Conservation (phyloP, 2,888 invertebrate species). For the Eupithecia tripunctaria region DNA sequence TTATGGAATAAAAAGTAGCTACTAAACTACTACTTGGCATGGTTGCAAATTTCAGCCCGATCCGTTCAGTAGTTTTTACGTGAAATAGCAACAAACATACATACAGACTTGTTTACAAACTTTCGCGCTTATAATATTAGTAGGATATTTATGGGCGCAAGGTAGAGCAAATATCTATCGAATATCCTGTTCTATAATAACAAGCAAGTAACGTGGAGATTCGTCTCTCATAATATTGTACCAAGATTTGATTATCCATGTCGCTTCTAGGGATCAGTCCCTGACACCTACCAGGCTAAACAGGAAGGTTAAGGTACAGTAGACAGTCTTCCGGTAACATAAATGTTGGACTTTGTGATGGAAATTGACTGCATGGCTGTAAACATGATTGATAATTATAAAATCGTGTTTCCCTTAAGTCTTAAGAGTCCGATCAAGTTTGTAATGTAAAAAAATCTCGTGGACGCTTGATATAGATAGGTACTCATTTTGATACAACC, state of each 20-base stretch:
- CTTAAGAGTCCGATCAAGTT: not conserved
- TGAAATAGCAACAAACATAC: too few species aligned
- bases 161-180: too few species aligned
- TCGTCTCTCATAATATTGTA: too few species aligned
- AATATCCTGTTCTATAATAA: too few species aligned
- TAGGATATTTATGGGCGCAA: too few species aligned
- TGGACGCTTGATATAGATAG: not conserved
- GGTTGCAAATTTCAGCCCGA: too few species aligned
- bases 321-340: slow-evolving; percentile 29
- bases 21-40: too few species aligned
- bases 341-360: not conserved
- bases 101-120: too few species aligned
- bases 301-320: slow-evolving; percentile 44
- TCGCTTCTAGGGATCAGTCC: not conserved
- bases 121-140: too few species aligned
- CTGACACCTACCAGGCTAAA: not conserved
- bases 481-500: not conserved
- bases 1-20: too few species aligned
- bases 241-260: not conserved
- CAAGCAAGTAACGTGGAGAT: too few species aligned
- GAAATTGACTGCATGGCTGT: not conserved
- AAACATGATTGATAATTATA: not conserved
- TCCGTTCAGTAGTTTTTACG: too few species aligned
- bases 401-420: not conserved
- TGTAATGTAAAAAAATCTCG: not conserved